Percentiles rank a stretch among this genome's conserved stretches.
These are phyloP conservation scores for Channa maculata DNA, from an alignment of 2,113 vertebrate species.

Conservation along the genomic window DNA sequence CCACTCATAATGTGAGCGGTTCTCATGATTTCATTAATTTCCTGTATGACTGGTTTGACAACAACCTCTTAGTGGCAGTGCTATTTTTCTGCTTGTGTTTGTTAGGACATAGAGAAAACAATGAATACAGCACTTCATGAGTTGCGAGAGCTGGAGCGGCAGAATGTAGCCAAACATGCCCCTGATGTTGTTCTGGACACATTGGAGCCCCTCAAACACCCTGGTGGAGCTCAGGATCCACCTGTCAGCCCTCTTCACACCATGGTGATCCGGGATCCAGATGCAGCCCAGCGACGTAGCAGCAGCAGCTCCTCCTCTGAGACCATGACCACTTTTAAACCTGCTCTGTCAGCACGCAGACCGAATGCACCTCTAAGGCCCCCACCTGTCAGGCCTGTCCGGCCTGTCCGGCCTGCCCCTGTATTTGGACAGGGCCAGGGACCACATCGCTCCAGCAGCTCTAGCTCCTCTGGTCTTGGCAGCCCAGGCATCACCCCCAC, in stretches of 20 bases:
- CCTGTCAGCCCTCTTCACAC: constrained; percentile 94
- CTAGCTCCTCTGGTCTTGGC: constrained; percentile 93
- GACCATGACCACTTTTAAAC: constrained; percentile 99
- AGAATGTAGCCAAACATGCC: constrained; percentile 97
- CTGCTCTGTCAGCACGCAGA: constrained; percentile 88
- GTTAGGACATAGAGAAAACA: constrained; percentile 98
- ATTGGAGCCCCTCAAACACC: constrained; percentile 94
- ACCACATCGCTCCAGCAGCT: constrained; percentile 94
- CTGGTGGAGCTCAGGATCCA: constrained; percentile 83
- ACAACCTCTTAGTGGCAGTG: not conserved
- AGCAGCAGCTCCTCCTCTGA: constrained; percentile 91
- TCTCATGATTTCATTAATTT: too few relatives aligned
- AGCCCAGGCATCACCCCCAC: constrained; percentile 95
- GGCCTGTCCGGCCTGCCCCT: constrained; percentile 88
- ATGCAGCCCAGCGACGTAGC: constrained; percentile 93
- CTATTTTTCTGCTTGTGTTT: constrained; percentile 27
- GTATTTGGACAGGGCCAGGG: constrained; percentile 81
- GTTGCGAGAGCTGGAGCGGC: constrained; percentile 94
- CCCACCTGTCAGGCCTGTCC: constrained; percentile 87
- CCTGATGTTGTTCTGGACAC: constrained; percentile 98
- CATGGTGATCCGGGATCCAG: constrained; percentile 96
- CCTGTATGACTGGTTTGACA: not conserved
- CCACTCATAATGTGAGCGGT: too few relatives aligned
- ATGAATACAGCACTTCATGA: constrained; percentile 98
- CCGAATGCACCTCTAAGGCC: constrained; percentile 92